Conservation (phyloP, 1,140 invertebrate species). For the Lordiphosa stackelbergi region DNA sequence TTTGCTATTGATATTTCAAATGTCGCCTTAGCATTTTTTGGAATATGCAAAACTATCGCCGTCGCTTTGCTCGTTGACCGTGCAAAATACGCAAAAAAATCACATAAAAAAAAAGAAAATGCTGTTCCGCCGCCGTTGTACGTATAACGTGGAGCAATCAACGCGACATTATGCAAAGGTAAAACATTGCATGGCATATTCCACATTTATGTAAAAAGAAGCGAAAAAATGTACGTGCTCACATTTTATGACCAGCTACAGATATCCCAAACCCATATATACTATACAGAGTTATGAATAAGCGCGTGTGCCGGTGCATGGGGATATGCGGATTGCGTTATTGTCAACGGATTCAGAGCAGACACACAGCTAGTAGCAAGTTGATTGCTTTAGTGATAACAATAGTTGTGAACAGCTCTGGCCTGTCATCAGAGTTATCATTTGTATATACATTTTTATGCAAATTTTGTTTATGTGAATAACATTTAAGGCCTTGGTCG, state of each 20-base stretch:
- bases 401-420: constrained; percentile 8
- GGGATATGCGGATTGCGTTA: no score
- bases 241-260: constrained; percentile 10
- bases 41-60: constrained; percentile 28
- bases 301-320: constrained; percentile 3
- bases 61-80: constrained; percentile 6
- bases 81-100: constrained; percentile 17
- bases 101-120: constrained; percentile 29
- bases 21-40: constrained; percentile 19
- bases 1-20: constrained; percentile 29
- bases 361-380: background rate
- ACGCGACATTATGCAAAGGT: constrained; percentile 74
- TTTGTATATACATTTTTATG: background rate
- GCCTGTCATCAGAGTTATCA: constrained; percentile 12
- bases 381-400: constrained; percentile 9
- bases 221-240: constrained; percentile 46
- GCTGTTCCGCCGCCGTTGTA: constrained; percentile 68
- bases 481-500: background rate
- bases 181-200: constrained; percentile 49
- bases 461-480: constrained; percentile 2
- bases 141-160: constrained; percentile 74
- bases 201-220: constrained; percentile 33
- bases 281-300: constrained; percentile 2
- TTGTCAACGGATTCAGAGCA: constrained; percentile 1
- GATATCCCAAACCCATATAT: background rate